Evolutionary conservation across 2,888 invertebrate species (phyloP).

Genomic region (Nomada lathburiana): DNA sequence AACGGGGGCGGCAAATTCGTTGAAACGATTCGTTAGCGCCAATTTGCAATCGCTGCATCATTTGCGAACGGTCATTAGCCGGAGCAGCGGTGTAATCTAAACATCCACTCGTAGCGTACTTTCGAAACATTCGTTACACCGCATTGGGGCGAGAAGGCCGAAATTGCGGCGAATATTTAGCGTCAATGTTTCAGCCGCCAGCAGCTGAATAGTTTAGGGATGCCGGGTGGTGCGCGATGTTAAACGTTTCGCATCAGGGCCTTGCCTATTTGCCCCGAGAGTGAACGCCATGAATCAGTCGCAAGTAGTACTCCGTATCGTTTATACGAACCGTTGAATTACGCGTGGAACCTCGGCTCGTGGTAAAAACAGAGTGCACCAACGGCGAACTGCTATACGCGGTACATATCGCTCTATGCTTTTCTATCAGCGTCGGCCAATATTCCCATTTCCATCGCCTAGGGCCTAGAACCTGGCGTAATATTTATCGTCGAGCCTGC

Average conservation of each 20-base stretch:
- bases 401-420: too few relatives aligned
- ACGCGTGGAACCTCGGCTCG: not conserved
- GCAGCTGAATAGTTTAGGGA: conserved; percentile 22
- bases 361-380: not conserved
- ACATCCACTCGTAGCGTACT: conserved; percentile 14
- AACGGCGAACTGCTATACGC: not conserved
- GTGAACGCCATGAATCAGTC: not conserved
- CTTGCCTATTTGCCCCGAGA: not conserved
- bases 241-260: conserved; percentile 6
- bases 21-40: conserved; percentile 22
- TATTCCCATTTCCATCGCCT: not conserved
- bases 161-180: conserved; percentile 31
- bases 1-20: not conserved
- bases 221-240: conserved; percentile 1
- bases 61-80: conserved; percentile 5
- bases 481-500: conserved; percentile 7
- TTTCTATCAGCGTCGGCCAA: not conserved
- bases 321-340: not conserved
- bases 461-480: not conserved
- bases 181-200: conserved; percentile 2
- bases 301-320: not conserved
- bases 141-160: not conserved
- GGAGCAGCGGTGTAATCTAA: conserved; percentile 9
- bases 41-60: conserved; percentile 2
- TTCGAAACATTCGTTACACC: not conserved